A percentile compares a stretch with the other conserved stretches of the same genome.
Conservation (phyloP, 1,140 invertebrate genomes). For the Pemphigus obesinymphae region DNA sequence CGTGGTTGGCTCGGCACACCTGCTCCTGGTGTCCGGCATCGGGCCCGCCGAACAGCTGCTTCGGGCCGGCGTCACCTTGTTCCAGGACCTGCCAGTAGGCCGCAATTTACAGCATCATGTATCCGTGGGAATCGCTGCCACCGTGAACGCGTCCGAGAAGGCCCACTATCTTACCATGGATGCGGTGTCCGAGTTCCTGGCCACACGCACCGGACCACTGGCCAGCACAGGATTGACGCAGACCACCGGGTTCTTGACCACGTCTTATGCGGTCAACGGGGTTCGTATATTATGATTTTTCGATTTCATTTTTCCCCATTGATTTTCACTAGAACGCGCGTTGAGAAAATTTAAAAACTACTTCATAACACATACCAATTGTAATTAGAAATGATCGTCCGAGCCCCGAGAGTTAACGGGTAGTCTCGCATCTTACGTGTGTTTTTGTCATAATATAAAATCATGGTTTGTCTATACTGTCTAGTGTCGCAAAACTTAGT, state of each 20-base stretch:
- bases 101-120: conserved; percentile 58
- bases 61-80: conserved; percentile 52
- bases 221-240: conserved; percentile 54
- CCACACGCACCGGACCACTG: conserved; percentile 51
- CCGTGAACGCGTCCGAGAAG: conserved; percentile 50
- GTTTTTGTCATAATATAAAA: no score
- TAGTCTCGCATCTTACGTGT: no score
- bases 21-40: conserved; percentile 68
- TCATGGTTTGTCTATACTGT: no score
- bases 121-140: conserved; percentile 51
- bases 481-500: no score
- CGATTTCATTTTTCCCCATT: no score
- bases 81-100: conserved; percentile 58
- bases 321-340: no score
- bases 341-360: no score
- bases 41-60: conserved; percentile 59
- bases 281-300: background rate
- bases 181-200: conserved; percentile 51
- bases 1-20: conserved; percentile 65
- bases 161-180: conserved; percentile 49
- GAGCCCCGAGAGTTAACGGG: no score
- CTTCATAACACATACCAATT: no score
- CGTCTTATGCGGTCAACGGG: conserved; percentile 44
- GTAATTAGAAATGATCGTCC: no score
- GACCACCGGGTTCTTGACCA: conserved; percentile 47